Conservation (phyloP, 2,888 invertebrate species). For the Unio delphinus region DNA sequence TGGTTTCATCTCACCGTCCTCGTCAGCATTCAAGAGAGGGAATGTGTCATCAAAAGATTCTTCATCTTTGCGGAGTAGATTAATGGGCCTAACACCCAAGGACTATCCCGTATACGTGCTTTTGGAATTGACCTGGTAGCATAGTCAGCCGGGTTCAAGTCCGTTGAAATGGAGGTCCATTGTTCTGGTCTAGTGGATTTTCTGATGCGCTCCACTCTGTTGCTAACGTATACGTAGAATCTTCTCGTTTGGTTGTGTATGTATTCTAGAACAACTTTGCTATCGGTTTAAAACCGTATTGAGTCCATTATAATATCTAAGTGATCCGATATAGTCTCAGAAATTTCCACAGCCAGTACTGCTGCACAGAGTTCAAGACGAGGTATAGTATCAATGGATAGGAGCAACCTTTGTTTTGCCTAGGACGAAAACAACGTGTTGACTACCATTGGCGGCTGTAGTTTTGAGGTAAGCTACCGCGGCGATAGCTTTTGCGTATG, state of each 20-base stretch:
- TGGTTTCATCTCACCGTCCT: conserved; percentile 19
- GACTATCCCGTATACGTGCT: conserved; percentile 6
- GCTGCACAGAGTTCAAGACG: conserved; percentile 40
- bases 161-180: conserved; percentile 28
- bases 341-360: conserved; percentile 30
- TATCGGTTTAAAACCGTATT: conserved; percentile 28
- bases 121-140: conserved; percentile 18
- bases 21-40: conserved; percentile 13
- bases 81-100: conserved; percentile 27
- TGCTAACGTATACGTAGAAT: conserved; percentile 37
- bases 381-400: conserved; percentile 31
- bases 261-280: conserved; percentile 33
- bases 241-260: conserved; percentile 26
- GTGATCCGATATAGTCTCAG: conserved; percentile 12
- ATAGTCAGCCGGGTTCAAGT: conserved; percentile 28
- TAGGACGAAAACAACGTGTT: conserved; percentile 24
- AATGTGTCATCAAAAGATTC: not conserved
- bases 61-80: not conserved
- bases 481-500: conserved; percentile 37
- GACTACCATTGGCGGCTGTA: conserved; percentile 1
- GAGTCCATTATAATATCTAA: conserved; percentile 10
- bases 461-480: conserved; percentile 32
- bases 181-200: conserved; percentile 19
- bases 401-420: conserved; percentile 43
- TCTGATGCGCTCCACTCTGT: conserved; percentile 23